phyloP scores from a whole-genome alignment of 2,113 vertebrate genomes.

The Andinoacara biseriatus region DNA sequence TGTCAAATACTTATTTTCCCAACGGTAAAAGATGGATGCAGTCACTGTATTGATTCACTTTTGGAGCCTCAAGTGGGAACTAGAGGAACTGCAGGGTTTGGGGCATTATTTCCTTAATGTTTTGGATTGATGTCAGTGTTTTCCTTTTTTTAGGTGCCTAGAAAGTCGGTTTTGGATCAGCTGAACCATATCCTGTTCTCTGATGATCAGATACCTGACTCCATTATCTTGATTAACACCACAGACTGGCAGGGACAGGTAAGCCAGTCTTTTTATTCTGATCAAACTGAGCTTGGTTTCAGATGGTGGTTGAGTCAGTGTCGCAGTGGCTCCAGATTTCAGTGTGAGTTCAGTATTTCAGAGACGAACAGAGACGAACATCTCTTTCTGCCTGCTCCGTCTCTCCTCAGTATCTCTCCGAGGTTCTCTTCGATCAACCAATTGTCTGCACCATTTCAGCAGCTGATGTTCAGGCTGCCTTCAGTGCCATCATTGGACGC shows the following conservation, averaged over 20 bases:
- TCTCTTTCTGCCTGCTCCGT: not conserved
- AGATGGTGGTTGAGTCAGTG: not conserved
- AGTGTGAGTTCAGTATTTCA: not conserved
- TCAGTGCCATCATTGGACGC: constrained; percentile 76
- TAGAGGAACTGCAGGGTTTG: not conserved
- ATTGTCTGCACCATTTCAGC: constrained; percentile 75
- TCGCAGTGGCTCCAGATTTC: not conserved
- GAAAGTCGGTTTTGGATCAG: constrained; percentile 80
- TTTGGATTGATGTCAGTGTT: not conserved
- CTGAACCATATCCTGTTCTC: constrained; percentile 80
- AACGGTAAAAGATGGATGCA: too few species aligned
- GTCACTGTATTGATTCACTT: not conserved
- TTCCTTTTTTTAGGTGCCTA: constrained; percentile 60
- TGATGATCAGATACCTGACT: constrained; percentile 74
- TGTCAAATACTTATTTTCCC: too few species aligned
- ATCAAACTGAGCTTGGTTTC: not conserved
- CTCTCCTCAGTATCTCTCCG: constrained; percentile 65
- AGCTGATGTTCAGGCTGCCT: constrained; percentile 75
- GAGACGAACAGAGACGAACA: not conserved
- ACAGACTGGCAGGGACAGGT: constrained; percentile 81
- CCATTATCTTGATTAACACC: constrained; percentile 76
- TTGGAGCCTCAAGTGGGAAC: not conserved
- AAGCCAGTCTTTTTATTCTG: not conserved
- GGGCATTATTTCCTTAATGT: not conserved
- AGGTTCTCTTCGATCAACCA: constrained; percentile 73